Conservation (phyloP, 2,113 vertebrate species). For the Monarcha castaneiventris region DNA sequence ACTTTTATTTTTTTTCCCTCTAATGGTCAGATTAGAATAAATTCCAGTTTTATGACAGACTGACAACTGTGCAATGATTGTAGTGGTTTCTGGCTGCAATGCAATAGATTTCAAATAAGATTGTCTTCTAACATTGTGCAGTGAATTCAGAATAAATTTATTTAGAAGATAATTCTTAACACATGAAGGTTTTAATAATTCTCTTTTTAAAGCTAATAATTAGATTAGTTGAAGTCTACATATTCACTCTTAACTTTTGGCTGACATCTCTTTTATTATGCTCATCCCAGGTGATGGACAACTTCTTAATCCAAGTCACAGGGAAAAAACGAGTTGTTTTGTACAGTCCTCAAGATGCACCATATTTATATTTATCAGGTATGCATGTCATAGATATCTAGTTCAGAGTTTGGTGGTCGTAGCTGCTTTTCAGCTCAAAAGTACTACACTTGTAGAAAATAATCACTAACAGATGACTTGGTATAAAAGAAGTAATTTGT, state of each 20-base stretch:
- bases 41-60: neutral
- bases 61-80: neutral
- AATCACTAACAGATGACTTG: neutral
- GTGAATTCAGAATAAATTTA: neutral
- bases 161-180: neutral
- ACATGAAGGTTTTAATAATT: neutral
- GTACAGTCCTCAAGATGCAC: conserved; percentile 88
- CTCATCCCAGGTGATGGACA: conserved; percentile 91
- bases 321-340: conserved; percentile 87
- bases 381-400: neutral
- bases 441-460: neutral
- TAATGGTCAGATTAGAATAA: neutral
- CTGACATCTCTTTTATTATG: neutral
- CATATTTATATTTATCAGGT: conserved; percentile 92
- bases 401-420: neutral
- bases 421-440: neutral
- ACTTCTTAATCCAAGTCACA: conserved; percentile 93
- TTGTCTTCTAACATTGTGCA: neutral
- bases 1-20: neutral
- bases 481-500: neutral
- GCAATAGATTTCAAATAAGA: neutral
- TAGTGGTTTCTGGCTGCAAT: neutral
- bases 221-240: neutral
- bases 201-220: neutral
- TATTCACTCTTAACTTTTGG: neutral